These are phyloP conservation scores for Parnassius glacialis DNA, from an alignment of 2,888 invertebrate genomes.

Conservation along the genomic window DNA sequence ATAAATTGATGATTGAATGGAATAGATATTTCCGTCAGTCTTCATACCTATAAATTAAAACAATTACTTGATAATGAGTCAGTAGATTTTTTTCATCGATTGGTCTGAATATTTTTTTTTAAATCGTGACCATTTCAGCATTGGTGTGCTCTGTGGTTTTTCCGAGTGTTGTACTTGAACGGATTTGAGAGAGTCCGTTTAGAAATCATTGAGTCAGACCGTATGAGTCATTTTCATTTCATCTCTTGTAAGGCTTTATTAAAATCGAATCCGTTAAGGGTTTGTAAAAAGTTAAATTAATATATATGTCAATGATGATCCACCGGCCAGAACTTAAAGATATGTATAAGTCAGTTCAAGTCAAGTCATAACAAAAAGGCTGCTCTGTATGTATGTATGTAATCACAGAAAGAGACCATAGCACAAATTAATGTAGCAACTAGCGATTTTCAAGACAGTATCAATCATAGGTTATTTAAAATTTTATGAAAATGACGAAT, in stretches of 20 bases:
- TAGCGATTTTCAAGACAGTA: too few species aligned
- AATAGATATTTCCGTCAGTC: too few species aligned
- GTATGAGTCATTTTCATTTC: conserved; percentile 49
- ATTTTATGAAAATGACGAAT: too few species aligned
- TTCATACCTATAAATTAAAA: too few species aligned
- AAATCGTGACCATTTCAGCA: conserved; percentile 16
- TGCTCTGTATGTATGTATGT: too few species aligned
- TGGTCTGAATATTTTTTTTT: conserved; percentile 10
- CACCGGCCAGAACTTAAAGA: too few species aligned
- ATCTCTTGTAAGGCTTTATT: conserved; percentile 41
- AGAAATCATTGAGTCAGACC: conserved; percentile 43
- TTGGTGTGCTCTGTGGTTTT: conserved; percentile 28
- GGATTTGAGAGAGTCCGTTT: conserved; percentile 36
- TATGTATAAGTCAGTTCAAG: too few species aligned
- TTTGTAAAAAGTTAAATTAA: conserved; percentile 8
- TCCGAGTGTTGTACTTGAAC: conserved; percentile 28
- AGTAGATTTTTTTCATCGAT: conserved; percentile 18
- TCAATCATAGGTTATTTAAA: too few species aligned
- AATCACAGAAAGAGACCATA: too few species aligned
- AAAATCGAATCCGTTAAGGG: conserved; percentile 33
- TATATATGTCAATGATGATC: not conserved
- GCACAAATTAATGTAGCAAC: too few species aligned
- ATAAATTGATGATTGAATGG: too few species aligned
- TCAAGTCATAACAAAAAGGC: too few species aligned
- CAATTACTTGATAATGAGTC: not conserved